Evolutionary conservation across 2,113 vertebrate species (phyloP).

Genomic region (Diadophis punctatus): DNA sequence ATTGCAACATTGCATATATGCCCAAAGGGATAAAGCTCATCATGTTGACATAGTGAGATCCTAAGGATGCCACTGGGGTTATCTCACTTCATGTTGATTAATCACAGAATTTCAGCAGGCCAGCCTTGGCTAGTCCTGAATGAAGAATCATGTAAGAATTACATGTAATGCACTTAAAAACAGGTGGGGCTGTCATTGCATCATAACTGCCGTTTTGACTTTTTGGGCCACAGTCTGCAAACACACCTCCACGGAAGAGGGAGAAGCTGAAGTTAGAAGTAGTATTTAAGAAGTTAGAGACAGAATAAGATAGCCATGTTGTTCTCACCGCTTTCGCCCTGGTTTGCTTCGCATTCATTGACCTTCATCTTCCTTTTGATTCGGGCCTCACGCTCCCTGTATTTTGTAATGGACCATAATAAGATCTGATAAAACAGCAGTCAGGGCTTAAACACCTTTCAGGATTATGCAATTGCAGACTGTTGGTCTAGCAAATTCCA

Average conservation of each 20-base stretch:
- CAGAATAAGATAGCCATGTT: not conserved
- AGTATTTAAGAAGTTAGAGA: not conserved
- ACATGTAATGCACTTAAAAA: not conserved
- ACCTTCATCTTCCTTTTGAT: slow-evolving; percentile 64
- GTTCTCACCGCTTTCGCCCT: not conserved
- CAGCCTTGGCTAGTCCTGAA: not conserved
- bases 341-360: slow-evolving; percentile 29
- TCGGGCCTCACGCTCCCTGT: slow-evolving; percentile 61
- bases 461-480: not conserved
- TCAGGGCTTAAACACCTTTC: not conserved
- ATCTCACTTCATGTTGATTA: not conserved
- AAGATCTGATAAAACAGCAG: not conserved
- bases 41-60: not conserved
- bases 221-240: not conserved
- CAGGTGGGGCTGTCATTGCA: not conserved
- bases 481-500: not conserved
- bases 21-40: not conserved
- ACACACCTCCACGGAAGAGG: not conserved
- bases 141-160: not conserved
- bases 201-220: not conserved
- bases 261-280: not conserved
- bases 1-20: not conserved
- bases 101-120: not conserved
- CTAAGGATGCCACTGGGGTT: not conserved
- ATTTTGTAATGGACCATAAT: not conserved